A percentile compares a stretch with the other conserved stretches of the same genome.
phyloP scores from a whole-genome alignment of 2,888 invertebrate species.

The Luperina testacea region DNA sequence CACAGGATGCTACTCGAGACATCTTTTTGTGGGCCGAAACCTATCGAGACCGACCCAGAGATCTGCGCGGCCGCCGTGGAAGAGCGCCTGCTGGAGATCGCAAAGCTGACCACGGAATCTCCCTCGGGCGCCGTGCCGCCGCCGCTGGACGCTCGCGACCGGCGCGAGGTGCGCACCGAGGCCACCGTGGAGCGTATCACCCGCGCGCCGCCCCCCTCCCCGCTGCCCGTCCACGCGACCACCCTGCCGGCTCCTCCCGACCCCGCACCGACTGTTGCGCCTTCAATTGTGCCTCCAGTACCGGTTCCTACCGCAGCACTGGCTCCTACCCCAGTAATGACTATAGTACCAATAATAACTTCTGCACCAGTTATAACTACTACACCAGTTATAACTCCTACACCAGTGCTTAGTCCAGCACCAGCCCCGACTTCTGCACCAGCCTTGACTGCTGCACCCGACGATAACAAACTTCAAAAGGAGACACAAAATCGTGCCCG shows the following conservation, averaged over 20 bases:
- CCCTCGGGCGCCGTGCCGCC: slow-evolving; percentile 50
- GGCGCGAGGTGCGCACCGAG: slow-evolving; percentile 82
- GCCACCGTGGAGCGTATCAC: slow-evolving; percentile 77
- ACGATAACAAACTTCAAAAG: slow-evolving; percentile 79
- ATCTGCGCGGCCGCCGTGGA: slow-evolving; percentile 86
- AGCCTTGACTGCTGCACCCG: slow-evolving; percentile 49
- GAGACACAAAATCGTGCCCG: slow-evolving; percentile 79
- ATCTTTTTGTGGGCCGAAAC: slow-evolving; percentile 96
- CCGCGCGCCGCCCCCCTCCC: slow-evolving; percentile 49
- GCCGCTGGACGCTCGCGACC: slow-evolving; percentile 78
- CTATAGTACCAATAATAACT: slow-evolving; percentile 34
- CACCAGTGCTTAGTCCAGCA: slow-evolving; percentile 49
- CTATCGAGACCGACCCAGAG: slow-evolving; percentile 90
- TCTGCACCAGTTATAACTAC: slow-evolving; percentile 50
- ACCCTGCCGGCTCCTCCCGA: background rate
- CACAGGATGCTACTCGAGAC: slow-evolving; percentile 97
- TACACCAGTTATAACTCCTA: slow-evolving; percentile 28
- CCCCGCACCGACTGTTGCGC: background rate
- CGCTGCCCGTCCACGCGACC: slow-evolving; percentile 56
- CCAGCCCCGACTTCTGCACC: slow-evolving; percentile 35
- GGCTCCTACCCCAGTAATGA: slow-evolving; percentile 52
- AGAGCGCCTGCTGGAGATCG: slow-evolving; percentile 84
- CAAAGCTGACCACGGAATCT: slow-evolving; percentile 70
- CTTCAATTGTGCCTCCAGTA: slow-evolving; percentile 12
- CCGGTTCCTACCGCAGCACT: slow-evolving; percentile 17